Conservation (phyloP, 2,888 invertebrate genomes). For the Acholoe squamosa region DNA sequence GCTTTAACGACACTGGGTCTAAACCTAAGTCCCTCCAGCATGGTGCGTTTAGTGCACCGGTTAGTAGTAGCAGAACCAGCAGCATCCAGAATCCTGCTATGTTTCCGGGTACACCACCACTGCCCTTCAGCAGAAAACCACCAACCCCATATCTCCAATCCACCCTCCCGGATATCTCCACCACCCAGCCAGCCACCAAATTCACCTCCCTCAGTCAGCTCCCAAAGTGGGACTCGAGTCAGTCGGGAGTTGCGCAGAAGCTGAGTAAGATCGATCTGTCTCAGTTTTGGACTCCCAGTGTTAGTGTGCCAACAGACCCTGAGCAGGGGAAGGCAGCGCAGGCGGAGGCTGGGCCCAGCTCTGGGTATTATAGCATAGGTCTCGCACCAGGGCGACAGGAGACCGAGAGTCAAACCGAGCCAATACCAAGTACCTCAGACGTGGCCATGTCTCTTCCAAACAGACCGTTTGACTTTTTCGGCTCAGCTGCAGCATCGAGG, state of each 20-base stretch:
- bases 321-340: background rate
- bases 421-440: background rate
- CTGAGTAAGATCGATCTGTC: constrained; percentile 17
- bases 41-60: background rate
- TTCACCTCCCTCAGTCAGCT: background rate
- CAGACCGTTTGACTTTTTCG: background rate
- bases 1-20: background rate
- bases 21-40: too few relatives aligned
- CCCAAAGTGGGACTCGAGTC: background rate
- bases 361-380: background rate
- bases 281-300: background rate
- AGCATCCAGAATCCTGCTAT: background rate
- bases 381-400: too few relatives aligned
- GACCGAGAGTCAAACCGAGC: background rate
- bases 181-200: background rate
- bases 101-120: background rate
- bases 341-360: background rate
- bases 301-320: background rate
- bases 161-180: too few relatives aligned
- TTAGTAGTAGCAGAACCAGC: background rate
- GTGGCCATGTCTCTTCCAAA: background rate
- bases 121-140: background rate
- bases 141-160: too few relatives aligned
- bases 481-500: background rate
- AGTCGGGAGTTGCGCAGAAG: background rate